Conservation (phyloP, 2,888 invertebrate species). For the Idaea aversata region DNA sequence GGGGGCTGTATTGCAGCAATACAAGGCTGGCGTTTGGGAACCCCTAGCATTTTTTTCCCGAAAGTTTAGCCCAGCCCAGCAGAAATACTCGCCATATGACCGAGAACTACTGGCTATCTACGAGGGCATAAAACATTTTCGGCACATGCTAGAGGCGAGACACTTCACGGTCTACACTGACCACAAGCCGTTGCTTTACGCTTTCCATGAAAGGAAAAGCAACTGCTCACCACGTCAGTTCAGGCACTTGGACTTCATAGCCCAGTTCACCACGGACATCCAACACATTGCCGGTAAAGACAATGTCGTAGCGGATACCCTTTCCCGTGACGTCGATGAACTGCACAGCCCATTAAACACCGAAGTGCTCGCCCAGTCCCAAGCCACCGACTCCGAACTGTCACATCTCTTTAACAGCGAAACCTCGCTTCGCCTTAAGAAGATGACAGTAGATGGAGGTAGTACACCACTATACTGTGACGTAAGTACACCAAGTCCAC, state of each 20-base stretch:
- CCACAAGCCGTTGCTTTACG: slow-evolving; percentile 36
- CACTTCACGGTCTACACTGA: slow-evolving; percentile 27
- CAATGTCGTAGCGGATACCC: slow-evolving; percentile 33
- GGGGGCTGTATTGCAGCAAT: slow-evolving; percentile 45
- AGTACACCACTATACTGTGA: slow-evolving; percentile 27
- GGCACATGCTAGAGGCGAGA: slow-evolving; percentile 28
- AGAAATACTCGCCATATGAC: slow-evolving; percentile 8
- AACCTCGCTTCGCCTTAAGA: slow-evolving; percentile 24
- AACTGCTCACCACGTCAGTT: slow-evolving; percentile 33
- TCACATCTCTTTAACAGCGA: slow-evolving; percentile 10
- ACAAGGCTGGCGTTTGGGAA: slow-evolving; percentile 27
- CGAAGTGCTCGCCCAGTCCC: slow-evolving; percentile 17
- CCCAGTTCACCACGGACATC: slow-evolving; percentile 30
- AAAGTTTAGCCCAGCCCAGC: slow-evolving; percentile 1
- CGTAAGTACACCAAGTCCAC: slow-evolving; percentile 20
- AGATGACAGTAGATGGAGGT: slow-evolving; percentile 16
- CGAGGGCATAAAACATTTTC: slow-evolving; percentile 12
- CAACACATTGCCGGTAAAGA: slow-evolving; percentile 26
- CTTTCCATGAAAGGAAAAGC: slow-evolving; percentile 35
- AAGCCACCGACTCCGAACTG: slow-evolving; percentile 24
- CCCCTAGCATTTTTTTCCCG: slow-evolving; percentile 43
- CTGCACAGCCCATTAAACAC: slow-evolving; percentile 13
- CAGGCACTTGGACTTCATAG: slow-evolving; percentile 26
- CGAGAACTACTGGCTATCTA: slow-evolving; percentile 12
- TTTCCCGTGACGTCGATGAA: slow-evolving; percentile 37